Percentiles rank a stretch among this genome's conserved stretches.
Evolutionary conservation across 2,888 invertebrate species (phyloP).

Genomic region (Criorhina ranunculi): DNA sequence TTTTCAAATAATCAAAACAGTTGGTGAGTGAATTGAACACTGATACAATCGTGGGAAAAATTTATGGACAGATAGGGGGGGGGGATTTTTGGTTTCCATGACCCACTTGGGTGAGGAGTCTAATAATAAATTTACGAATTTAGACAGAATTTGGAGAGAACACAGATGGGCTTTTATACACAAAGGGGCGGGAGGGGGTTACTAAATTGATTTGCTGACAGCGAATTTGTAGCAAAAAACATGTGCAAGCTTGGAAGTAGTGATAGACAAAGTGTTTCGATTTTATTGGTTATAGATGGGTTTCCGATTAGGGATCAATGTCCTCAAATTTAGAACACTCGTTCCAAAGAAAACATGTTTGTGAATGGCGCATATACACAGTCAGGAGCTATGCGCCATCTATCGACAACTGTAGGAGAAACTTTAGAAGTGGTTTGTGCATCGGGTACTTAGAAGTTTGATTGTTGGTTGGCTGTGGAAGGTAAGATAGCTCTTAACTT

Average conservation of each 20-base stretch:
- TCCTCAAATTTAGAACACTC: no score
- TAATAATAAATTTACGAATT: conserved; percentile 55
- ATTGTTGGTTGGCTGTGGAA: no score
- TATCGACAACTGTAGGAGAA: background rate
- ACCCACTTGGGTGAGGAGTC: conserved; percentile 54
- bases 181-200: background rate
- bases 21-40: conserved; percentile 88
- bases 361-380: no score
- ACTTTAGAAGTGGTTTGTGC: no score
- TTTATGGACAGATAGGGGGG: background rate
- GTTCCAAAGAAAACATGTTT: no score
- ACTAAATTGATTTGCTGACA: background rate
- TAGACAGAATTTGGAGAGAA: conserved; percentile 35
- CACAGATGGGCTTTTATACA: conserved; percentile 3
- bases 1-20: conserved; percentile 94
- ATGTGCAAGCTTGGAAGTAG: background rate
- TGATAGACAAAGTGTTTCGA: background rate
- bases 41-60: background rate
- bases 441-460: no score
- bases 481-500: no score
- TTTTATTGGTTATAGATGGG: background rate
- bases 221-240: background rate
- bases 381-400: background rate
- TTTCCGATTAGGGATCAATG: conserved; percentile 1
- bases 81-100: conserved; percentile 36